These are phyloP conservation scores for Aphodius granarius DNA, from an alignment of 2,888 invertebrate genomes.

Conservation along the genomic window DNA sequence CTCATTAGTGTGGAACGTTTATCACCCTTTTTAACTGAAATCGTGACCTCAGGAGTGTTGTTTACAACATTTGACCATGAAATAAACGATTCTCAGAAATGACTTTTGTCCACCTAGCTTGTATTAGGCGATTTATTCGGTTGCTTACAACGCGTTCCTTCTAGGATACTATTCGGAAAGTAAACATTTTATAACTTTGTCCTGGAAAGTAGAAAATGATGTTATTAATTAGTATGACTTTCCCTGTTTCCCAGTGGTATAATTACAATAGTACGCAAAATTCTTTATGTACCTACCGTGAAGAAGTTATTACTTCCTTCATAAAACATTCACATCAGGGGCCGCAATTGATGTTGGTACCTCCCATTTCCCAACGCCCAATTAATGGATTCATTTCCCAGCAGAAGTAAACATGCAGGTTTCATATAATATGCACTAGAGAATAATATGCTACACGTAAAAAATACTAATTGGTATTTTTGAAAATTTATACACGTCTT, in stretches of 20 bases:
- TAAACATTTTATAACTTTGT: too few relatives aligned
- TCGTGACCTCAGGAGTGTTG: too few relatives aligned
- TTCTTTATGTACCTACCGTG: not conserved
- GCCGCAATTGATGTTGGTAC: not conserved
- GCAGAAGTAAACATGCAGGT: too few relatives aligned
- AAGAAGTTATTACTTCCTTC: not conserved
- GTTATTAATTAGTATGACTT: not conserved
- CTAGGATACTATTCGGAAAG: too few relatives aligned
- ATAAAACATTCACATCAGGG: not conserved
- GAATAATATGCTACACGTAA: not conserved
- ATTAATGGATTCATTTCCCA: not conserved
- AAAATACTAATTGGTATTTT: not conserved
- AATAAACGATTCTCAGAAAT: too few relatives aligned
- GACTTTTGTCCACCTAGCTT: too few relatives aligned
- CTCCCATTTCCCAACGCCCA: not conserved
- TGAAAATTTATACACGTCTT: not conserved
- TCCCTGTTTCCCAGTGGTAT: not conserved
- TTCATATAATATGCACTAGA: not conserved
- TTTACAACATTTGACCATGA: too few relatives aligned
- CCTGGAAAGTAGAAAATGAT: too few relatives aligned
- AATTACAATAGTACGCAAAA: not conserved
- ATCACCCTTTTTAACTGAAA: too few relatives aligned
- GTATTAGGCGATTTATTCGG: too few relatives aligned
- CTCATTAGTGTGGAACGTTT: too few relatives aligned
- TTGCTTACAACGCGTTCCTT: too few relatives aligned